Evolutionary conservation across 92 coral and sea anemone species (phyloP), one percentile per base, ranked within the genome.

Genomic region (Epizoanthus ramosus): DNA sequence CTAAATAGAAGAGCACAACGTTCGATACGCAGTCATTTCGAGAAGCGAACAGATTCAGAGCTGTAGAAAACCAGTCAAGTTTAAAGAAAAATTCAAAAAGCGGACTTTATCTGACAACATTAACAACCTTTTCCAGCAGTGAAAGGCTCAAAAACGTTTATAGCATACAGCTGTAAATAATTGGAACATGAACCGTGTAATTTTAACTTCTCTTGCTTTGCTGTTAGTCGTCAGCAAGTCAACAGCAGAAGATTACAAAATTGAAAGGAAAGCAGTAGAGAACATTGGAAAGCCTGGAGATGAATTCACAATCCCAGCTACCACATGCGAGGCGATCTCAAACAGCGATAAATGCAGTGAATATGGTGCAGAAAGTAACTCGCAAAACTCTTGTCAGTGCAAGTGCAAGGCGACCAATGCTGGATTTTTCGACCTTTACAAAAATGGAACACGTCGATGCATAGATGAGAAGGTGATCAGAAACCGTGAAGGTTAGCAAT

Each of bases 381-480:
- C 71, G 2, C 19, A 25, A 8, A 67, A 67, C 1, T 6, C 43
- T 28, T 67, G 71, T 22, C 21, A 67, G 15, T 67, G 71, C 47
- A 22, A 67, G 71, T 67, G 71, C 25, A 7, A n/a, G n/a, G 3
- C 71, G 1, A 0, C n/a, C 18, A 67, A 6, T 16, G 18, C 71
- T 28, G 71, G 45, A 13, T 67, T 67, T 13, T 19, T 67, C 8
- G 71, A 67, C 16, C 13, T 67, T 19, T 41, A 31, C 9, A 67
- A 16, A 2, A 67, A 67, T 33, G 71, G 71, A 28, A 28, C 71
- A 67, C 17, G 71, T 25, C 35, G 39, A 67, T 67, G 71, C 47
- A 8, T 67, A 10, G 21, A 37, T 67, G 71, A 33, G 7, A 3
- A 4, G 47, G 33, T 4, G 8, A 12, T 67, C 22, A 37, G 71